Conservation (phyloP, 2,797 vertebrate genomes). For the Pseudotriccus pelzelni region DNA sequence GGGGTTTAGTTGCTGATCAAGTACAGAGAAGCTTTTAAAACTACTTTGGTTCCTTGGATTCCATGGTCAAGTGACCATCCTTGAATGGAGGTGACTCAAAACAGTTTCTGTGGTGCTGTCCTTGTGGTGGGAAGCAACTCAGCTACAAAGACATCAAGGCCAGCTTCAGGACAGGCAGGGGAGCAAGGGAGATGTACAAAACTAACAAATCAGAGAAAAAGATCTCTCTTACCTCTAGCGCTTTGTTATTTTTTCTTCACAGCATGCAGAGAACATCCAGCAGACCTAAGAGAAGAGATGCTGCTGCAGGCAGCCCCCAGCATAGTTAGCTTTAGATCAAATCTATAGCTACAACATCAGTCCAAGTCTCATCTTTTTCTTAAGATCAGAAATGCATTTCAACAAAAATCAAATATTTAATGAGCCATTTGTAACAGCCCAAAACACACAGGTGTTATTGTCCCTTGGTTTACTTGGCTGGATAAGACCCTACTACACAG, state of each 20-base stretch:
- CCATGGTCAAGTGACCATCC: neutral
- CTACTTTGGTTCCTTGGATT: neutral
- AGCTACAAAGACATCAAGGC: neutral
- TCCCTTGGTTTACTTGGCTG: neutral
- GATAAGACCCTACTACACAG: neutral
- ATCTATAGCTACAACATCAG: neutral
- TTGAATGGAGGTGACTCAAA: neutral
- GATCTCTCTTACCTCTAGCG: neutral
- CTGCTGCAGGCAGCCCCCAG: neutral
- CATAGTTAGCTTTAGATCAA: conserved; percentile 18
- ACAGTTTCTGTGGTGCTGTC: neutral
- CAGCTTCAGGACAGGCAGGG: neutral
- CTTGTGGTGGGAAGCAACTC: neutral
- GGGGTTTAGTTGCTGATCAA: neutral
- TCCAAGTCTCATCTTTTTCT: neutral
- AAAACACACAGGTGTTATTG: neutral
- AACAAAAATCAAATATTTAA: neutral
- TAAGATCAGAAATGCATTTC: neutral
- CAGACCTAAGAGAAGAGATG: neutral
- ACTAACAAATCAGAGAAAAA: neutral
- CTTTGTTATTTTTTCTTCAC: conserved; percentile 10
- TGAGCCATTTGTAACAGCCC: neutral
- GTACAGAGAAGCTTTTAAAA: neutral
- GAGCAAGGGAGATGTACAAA: neutral
- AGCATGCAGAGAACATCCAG: neutral